Percentiles rank a stretch among this genome's conserved stretches.
These are phyloP conservation scores for Marisa cornuarietis DNA, from an alignment of 1,140 invertebrate genomes.

Conservation along the genomic window DNA sequence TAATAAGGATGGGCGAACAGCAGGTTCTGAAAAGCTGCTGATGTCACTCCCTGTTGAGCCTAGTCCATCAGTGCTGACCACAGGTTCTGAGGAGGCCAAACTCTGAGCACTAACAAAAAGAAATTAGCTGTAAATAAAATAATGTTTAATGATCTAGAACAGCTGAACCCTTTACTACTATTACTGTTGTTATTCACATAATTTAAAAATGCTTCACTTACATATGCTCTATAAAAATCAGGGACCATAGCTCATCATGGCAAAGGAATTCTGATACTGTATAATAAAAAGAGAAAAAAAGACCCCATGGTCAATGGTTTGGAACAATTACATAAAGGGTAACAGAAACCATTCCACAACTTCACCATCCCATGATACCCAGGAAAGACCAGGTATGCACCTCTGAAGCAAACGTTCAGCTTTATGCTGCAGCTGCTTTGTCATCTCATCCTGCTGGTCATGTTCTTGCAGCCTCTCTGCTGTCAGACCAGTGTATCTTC, in stretches of 20 bases:
- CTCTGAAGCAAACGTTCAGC: constrained; percentile 16
- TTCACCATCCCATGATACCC: too few relatives aligned
- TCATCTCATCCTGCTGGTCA: background rate
- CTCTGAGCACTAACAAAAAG: constrained; percentile 39
- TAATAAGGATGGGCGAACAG: constrained; percentile 2
- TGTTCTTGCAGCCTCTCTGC: constrained; percentile 10
- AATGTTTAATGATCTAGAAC: too few relatives aligned
- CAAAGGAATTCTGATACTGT: too few relatives aligned
- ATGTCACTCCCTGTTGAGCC: constrained; percentile 32
- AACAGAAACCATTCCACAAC: too few relatives aligned
- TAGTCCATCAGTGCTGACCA: constrained; percentile 54
- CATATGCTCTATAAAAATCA: too few relatives aligned
- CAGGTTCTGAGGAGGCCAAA: constrained; percentile 43
- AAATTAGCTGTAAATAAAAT: background rate
- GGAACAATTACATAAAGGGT: too few relatives aligned
- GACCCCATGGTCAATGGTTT: too few relatives aligned
- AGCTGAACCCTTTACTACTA: too few relatives aligned
- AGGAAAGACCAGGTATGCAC: background rate
- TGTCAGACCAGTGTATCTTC: constrained; percentile 7
- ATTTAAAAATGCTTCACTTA: too few relatives aligned
- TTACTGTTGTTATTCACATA: too few relatives aligned
- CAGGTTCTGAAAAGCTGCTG: constrained; percentile 43
- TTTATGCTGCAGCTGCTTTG: constrained; percentile 8
- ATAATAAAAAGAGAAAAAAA: too few relatives aligned
- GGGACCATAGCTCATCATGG: too few relatives aligned